Evolutionary conservation across 2,113 vertebrate species (phyloP), one percentile per base, ranked within the genome.

Genomic region (Cynoglossus semilaevis): DNA sequence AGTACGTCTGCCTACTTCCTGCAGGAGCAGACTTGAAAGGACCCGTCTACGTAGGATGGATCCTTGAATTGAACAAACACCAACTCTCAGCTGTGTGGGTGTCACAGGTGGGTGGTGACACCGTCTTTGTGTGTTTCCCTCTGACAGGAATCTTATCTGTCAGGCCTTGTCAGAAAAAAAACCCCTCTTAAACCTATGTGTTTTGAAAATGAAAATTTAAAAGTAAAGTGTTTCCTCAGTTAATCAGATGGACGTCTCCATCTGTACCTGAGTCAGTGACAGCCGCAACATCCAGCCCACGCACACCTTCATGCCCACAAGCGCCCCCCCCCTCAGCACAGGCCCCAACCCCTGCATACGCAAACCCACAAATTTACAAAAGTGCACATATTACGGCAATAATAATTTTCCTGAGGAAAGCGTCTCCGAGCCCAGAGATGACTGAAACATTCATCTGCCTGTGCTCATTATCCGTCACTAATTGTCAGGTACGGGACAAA

Each of bases 251-350:
- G 58, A 72, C 70, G 58, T 64, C 58, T 67, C 35, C 63, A 59
- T 82, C 70, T 60, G 51, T 63, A 34, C 13, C 45, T 1, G 52
- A 72, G 63, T 63, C 55, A 18, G 38, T 64, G 68, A 74, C 63
- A 70, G 52, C 63, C 2, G 13, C 72, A 77, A 67, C 71, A 83
- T 69, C 72, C 77, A 73, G 22, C 74, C 74, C 76, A 54, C 80
- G 56, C 72, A 67, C 43, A 67, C 45, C 58, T 41, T 64, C 56
- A 51, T 72, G 56, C 68, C 71, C 46, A 48, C 38, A 4, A 70
- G 72, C 63, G 19, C 37, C 57, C 17, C 49, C 63, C 43, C 17
- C 49, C 63, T 38, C 37, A 41, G 55, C 70, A 78, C 47, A 50
- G 11, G 5, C 46, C 51, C 58, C 57, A 71, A 74, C 58, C 63